Evolutionary conservation across 2,888 invertebrate species (phyloP), one percentile per base, ranked within the genome.

Genomic region (Drosophila formosana): DNA sequence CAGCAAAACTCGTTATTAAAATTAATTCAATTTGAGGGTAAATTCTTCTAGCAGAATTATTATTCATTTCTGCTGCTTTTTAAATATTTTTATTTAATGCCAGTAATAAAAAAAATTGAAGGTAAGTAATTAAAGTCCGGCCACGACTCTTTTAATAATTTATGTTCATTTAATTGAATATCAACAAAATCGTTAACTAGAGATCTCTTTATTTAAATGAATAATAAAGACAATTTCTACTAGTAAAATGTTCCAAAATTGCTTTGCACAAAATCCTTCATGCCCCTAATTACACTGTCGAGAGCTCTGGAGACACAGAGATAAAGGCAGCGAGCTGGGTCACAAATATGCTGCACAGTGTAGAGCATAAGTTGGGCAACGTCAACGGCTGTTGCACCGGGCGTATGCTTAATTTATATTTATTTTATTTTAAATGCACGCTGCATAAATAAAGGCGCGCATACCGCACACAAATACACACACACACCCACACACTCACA

Each of bases 331-430:
- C 18, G 37, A 39, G 53, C 18, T 4, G 18, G 9, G 18, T 49
- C 0, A 23, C 61, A 60, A 58, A 65, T 77, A 51, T 65, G 61
- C 76, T 32, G n/a, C 9, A 34, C 25, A 37, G 46, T 30, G 56
- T 47, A 39, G 43, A 50, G 53, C 60, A 43, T 6, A 26, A 61
- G 32, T 51, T 50, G 58, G 18, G 57, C 8, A 32, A 9, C 32
- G 8, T 3, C 8, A 68, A 49, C 68, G 68, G 64, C 80, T 56
- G 73, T 73, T 75, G 78, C 77, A 78, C 75, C 73, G 79, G 80
- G 75, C 80, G 82, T 82, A 84, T 84, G 83, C 88, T 83, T 83
- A 87, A 83, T 83, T 83, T 83, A 84, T 87, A 87, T 87, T 78
- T 83, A 83, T 83, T 87, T 83, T 87, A 83, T 83, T 83, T 83